A percentile compares a stretch with the other conserved stretches of the same genome.
These are phyloP conservation scores for Enteromius anoplus DNA, from an alignment of 2,797 vertebrate species.

Conservation along the genomic window DNA sequence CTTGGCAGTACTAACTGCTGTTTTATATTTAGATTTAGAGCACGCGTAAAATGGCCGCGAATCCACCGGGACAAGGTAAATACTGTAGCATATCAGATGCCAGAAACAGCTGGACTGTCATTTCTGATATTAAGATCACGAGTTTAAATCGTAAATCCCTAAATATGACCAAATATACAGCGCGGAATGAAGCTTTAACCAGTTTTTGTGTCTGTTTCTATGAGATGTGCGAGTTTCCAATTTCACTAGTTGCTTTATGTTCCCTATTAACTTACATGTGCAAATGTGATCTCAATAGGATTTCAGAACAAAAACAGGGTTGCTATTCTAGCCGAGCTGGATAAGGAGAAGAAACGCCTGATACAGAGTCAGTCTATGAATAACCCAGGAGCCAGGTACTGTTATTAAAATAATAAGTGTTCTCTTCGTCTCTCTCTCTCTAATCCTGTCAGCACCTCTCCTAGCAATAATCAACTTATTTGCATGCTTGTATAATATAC, in stretches of 20 bases:
- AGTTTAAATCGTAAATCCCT: not conserved
- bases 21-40: not conserved
- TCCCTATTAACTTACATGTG: not conserved
- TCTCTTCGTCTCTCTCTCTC: not conserved
- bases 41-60: conserved; percentile 80
- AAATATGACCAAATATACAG: not conserved
- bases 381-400: conserved; percentile 89
- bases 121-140: not conserved
- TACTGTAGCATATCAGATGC: not conserved
- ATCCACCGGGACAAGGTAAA: conserved; percentile 87
- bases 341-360: conserved; percentile 94
- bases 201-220: not conserved
- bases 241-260: not conserved
- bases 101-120: not conserved
- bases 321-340: conserved; percentile 94
- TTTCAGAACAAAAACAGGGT: conserved; percentile 93
- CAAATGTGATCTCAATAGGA: conserved; percentile 68
- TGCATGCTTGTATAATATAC: not conserved
- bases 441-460: not conserved
- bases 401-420: not conserved
- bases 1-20: not conserved
- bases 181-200: not conserved
- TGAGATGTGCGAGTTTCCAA: not conserved
- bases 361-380: conserved; percentile 92
- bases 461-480: not conserved